These are phyloP conservation scores for Lycodopsis pacificus DNA, from an alignment of 2,797 vertebrate species.

Conservation along the genomic window DNA sequence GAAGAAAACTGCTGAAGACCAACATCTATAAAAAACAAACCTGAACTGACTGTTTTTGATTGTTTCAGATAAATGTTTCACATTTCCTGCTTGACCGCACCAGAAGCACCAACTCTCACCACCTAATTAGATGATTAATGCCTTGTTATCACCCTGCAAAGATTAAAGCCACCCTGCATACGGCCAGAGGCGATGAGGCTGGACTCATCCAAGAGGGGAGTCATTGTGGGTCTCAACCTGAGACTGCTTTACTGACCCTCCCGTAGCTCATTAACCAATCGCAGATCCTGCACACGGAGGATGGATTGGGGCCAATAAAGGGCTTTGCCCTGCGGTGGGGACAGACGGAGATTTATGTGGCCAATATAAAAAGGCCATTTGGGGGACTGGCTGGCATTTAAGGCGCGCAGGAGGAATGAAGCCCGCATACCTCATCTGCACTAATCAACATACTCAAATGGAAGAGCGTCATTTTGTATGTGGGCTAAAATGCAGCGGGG, in stretches of 20 bases:
- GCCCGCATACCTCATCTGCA: slow-evolving; percentile 69
- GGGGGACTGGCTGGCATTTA: slow-evolving; percentile 75
- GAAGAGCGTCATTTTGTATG: slow-evolving; percentile 46
- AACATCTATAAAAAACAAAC: slow-evolving; percentile 7
- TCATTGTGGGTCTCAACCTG: slow-evolving; percentile 58
- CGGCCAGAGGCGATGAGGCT: slow-evolving; percentile 20
- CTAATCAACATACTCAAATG: slow-evolving; percentile 72
- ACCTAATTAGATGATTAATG: slow-evolving; percentile 60
- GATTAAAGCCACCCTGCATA: slow-evolving; percentile 44
- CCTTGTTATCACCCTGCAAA: slow-evolving; percentile 25
- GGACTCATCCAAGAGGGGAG: slow-evolving; percentile 32
- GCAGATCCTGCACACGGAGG: slow-evolving; percentile 31
- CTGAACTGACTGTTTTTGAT: neutral
- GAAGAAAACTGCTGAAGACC: slow-evolving; percentile 6
- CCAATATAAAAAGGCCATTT: slow-evolving; percentile 78
- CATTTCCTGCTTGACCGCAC: slow-evolving; percentile 12
- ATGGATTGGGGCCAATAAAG: slow-evolving; percentile 65
- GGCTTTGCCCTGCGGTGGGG: slow-evolving; percentile 55
- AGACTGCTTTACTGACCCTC: slow-evolving; percentile 59
- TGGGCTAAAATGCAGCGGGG: slow-evolving; percentile 55
- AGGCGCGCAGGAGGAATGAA: slow-evolving; percentile 63
- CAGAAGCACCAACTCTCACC: slow-evolving; percentile 5
- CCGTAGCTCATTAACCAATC: slow-evolving; percentile 75
- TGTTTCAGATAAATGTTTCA: neutral
- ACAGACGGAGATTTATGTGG: slow-evolving; percentile 80